These are phyloP conservation scores for Nebria brevicollis DNA, from an alignment of 2,888 invertebrate species.

Conservation along the genomic window DNA sequence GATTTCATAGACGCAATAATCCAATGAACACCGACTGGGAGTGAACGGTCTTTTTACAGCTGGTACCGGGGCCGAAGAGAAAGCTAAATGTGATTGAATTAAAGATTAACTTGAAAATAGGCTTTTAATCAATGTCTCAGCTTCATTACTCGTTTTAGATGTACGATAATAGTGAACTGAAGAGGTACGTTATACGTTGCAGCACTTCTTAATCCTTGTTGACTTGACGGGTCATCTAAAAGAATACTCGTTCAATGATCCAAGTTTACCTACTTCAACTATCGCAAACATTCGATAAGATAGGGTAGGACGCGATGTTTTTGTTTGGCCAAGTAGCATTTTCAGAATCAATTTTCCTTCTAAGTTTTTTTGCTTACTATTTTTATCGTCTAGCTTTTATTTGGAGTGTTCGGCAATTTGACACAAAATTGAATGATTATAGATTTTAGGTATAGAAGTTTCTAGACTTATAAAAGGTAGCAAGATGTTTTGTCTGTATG, in stretches of 20 bases:
- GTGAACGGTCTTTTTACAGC: conserved; percentile 14
- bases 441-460: too few species aligned
- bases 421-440: too few species aligned
- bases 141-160: conserved; percentile 61
- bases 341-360: background rate
- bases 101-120: conserved; percentile 62
- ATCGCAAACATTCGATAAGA: background rate
- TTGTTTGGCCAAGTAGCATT: background rate
- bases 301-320: background rate
- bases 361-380: background rate
- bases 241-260: conserved; percentile 1
- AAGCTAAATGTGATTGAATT: conserved; percentile 61
- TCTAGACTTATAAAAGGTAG: background rate
- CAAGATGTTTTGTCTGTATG: background rate
- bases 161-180: conserved; percentile 52
- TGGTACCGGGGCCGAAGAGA: background rate
- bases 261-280: conserved; percentile 1
- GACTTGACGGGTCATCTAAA: background rate
- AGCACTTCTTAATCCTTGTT: background rate
- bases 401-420: too few species aligned
- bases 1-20: conserved; percentile 44
- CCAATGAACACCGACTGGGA: conserved; percentile 35
- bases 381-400: background rate
- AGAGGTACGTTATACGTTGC: background rate
- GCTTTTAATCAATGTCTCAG: conserved; percentile 63